These are phyloP conservation scores for Telmatherina bonti DNA, from an alignment of 2,797 vertebrate genomes.

Conservation along the genomic window DNA sequence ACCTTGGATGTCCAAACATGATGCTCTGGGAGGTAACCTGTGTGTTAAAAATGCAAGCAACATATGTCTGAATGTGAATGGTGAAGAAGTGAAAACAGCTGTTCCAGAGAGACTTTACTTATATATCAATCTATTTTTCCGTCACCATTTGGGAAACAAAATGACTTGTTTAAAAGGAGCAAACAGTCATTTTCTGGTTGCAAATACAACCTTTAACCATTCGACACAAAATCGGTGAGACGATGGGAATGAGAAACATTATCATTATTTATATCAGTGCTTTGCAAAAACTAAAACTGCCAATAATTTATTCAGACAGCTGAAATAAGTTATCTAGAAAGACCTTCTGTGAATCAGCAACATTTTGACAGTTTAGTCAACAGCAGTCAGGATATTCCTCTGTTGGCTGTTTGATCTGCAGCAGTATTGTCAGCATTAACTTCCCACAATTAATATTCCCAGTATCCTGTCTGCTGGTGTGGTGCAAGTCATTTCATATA, in stretches of 20 bases:
- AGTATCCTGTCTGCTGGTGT: slow-evolving; percentile 22
- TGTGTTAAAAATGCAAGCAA: too few relatives aligned
- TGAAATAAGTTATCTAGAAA: background rate
- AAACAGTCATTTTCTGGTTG: background rate
- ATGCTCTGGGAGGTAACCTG: background rate
- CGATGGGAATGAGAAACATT: background rate
- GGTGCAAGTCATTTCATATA: slow-evolving; percentile 31
- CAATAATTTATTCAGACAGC: background rate
- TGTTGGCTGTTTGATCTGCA: slow-evolving; percentile 29
- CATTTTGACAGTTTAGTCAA: background rate
- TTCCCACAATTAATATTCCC: slow-evolving; percentile 38
- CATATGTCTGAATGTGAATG: too few relatives aligned
- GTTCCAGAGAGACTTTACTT: too few relatives aligned
- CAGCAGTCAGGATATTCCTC: slow-evolving; percentile 1
- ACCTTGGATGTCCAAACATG: background rate
- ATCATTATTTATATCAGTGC: background rate
- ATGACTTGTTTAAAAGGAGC: background rate
- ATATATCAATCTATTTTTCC: too few relatives aligned
- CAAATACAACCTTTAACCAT: background rate
- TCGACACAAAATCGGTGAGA: background rate
- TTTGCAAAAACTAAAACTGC: background rate
- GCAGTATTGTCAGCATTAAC: slow-evolving; percentile 42
- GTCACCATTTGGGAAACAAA: too few relatives aligned
- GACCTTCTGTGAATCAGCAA: background rate
- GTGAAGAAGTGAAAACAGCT: too few relatives aligned